Percentiles rank a stretch among this genome's conserved stretches.
Conservation (phyloP, 2,113 vertebrate genomes). For the Polypterus senegalus region DNA sequence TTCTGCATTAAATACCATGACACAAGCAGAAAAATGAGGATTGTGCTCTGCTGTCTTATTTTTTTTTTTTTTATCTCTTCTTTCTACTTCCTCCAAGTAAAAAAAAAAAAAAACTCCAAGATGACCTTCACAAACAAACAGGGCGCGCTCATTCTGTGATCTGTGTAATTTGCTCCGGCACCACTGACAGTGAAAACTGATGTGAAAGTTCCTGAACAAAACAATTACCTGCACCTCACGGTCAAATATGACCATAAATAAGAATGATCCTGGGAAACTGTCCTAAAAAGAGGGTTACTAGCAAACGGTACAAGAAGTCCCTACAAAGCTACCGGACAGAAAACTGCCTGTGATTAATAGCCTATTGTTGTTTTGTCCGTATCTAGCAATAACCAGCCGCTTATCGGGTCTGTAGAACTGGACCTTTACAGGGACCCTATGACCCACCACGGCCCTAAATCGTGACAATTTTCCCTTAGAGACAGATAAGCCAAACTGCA, state of each 20-base stretch:
- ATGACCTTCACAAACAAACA: too few species aligned
- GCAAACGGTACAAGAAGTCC: conserved; percentile 29
- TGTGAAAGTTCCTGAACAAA: conserved; percentile 24
- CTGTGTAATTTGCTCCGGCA: too few species aligned
- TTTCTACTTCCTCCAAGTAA: too few species aligned
- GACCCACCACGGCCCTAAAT: conserved; percentile 49
- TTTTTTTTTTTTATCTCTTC: too few species aligned
- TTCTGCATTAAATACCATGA: too few species aligned
- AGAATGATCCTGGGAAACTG: conserved; percentile 33
- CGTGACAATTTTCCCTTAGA: conserved; percentile 43
- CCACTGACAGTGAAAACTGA: background rate
- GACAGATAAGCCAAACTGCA: conserved; percentile 44
- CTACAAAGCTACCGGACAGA: conserved; percentile 44
- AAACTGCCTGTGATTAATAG: conserved; percentile 58
- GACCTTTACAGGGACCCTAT: conserved; percentile 43
- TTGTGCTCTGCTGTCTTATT: too few species aligned
- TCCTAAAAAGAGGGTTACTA: conserved; percentile 25
- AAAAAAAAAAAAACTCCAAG: too few species aligned
- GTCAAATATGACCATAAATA: conserved; percentile 26
- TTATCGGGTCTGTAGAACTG: conserved; percentile 54
- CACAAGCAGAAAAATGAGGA: too few species aligned
- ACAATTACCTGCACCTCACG: conserved; percentile 23
- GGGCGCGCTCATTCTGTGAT: too few species aligned
- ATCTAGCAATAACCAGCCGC: conserved; percentile 52
- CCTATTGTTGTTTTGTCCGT: conserved; percentile 55